Conservation (phyloP, 2,888 invertebrate genomes). For the Amphipyra tragopoginis region DNA sequence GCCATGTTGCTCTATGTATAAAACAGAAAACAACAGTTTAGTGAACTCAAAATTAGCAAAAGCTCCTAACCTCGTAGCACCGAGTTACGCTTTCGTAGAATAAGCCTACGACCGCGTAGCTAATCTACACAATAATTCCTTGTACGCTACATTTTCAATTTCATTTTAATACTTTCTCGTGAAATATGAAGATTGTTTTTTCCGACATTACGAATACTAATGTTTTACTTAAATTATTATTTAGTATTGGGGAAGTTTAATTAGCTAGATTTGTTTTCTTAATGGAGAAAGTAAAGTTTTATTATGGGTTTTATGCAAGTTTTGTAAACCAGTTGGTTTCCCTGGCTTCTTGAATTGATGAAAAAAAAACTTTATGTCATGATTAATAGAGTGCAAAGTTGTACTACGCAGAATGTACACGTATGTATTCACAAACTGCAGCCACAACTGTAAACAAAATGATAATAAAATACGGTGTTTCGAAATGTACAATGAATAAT, state of each 20-base stretch:
- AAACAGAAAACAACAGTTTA: too few relatives aligned
- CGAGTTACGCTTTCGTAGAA: constrained; percentile 38
- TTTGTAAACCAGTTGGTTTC: too few relatives aligned
- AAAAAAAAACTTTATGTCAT: too few relatives aligned
- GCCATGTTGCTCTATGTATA: too few relatives aligned
- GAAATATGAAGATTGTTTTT: constrained; percentile 53
- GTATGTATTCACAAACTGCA: too few relatives aligned
- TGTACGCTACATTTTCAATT: constrained; percentile 45
- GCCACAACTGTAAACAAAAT: background rate
- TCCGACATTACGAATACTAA: constrained; percentile 24
- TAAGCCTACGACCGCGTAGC: constrained; percentile 33
- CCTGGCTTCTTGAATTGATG: too few relatives aligned
- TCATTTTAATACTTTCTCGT: constrained; percentile 37
- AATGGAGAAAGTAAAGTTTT: too few relatives aligned
- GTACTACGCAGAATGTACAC: too few relatives aligned
- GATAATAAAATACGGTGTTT: background rate
- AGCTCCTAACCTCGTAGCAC: constrained; percentile 21
- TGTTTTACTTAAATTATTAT: constrained; percentile 24
- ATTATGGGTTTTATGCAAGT: too few relatives aligned
- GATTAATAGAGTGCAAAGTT: too few relatives aligned
- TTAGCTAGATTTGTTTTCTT: too few relatives aligned
- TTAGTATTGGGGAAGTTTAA: constrained; percentile 1
- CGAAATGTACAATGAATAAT: background rate
- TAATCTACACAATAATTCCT: constrained; percentile 46
- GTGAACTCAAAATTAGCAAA: background rate